These are phyloP conservation scores for Chorisops tibialis DNA, from an alignment of 2,888 invertebrate species.

Conservation along the genomic window DNA sequence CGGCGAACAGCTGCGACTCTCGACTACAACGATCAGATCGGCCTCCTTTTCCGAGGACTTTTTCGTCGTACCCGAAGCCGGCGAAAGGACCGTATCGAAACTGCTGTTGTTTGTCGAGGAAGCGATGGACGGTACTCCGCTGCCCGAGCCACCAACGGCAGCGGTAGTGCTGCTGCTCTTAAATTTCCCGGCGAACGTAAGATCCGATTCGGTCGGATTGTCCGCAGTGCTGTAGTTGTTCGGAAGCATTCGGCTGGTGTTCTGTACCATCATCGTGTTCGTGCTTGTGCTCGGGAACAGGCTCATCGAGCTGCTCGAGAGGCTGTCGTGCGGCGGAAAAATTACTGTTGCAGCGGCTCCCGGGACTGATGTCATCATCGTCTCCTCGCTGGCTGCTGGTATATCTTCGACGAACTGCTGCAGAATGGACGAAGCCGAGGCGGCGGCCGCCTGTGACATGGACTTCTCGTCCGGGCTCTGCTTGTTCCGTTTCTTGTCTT, in stretches of 20 bases:
- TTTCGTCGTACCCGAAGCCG: background rate
- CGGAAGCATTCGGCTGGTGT: background rate
- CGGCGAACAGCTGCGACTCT: slow-evolving; percentile 33
- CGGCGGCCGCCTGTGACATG: background rate
- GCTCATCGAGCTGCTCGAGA: slow-evolving; percentile 45
- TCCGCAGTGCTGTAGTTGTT: slow-evolving; percentile 22
- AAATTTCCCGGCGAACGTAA: slow-evolving; percentile 49
- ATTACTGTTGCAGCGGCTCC: background rate
- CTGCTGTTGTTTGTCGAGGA: background rate
- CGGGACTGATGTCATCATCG: background rate
- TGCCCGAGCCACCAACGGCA: background rate
- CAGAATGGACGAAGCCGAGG: background rate
- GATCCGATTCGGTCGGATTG: slow-evolving; percentile 36
- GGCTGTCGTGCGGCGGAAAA: slow-evolving; percentile 35
- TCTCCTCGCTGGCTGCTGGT: background rate
- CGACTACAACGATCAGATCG: slow-evolving; percentile 22
- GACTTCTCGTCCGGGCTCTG: slow-evolving; percentile 1
- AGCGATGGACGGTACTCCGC: background rate
- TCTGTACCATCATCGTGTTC: slow-evolving; percentile 20
- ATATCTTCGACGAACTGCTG: background rate
- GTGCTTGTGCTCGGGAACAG: slow-evolving; percentile 33
- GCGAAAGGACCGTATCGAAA: background rate
- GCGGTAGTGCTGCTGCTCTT: slow-evolving; percentile 34
- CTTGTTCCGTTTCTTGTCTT: slow-evolving; percentile 31
- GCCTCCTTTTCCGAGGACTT: slow-evolving; percentile 9